Conservation (phyloP, 2,797 vertebrate species). For the Crocidura indochinensis region DNA sequence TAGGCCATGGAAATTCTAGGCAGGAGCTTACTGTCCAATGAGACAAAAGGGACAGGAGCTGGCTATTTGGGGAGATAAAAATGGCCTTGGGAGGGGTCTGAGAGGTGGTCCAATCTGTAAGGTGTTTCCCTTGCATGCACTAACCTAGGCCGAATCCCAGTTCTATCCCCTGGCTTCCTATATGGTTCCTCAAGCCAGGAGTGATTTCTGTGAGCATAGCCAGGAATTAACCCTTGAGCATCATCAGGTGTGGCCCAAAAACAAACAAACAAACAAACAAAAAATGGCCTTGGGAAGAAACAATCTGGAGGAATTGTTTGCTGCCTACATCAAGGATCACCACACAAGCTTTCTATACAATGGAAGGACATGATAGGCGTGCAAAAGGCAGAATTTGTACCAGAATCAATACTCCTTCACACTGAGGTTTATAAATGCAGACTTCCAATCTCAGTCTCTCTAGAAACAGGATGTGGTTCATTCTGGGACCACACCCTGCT, state of each 20-base stretch:
- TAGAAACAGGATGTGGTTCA: not conserved
- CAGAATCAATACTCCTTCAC: not conserved
- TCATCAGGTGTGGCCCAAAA: no score
- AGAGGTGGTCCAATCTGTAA: no score
- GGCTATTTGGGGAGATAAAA: not conserved
- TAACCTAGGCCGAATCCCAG: no score
- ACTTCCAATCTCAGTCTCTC: not conserved
- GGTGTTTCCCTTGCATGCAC: no score
- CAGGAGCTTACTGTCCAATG: not conserved
- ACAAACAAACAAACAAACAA: no score
- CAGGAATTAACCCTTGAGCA: no score
- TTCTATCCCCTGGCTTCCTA: no score
- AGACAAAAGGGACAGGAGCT: not conserved
- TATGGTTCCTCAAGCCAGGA: no score
- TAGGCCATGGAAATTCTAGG: not conserved
- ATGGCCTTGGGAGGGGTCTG: not conserved
- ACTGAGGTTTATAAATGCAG: not conserved
- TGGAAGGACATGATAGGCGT: not conserved
- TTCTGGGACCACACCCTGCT: no score
- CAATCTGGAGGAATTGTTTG: not conserved
- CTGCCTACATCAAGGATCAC: not conserved
- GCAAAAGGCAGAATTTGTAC: not conserved
- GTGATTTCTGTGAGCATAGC: no score
- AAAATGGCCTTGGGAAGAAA: not conserved
- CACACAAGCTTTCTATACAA: not conserved